These are phyloP conservation scores for Urocyon cinereoargenteus DNA, from an alignment of 2,797 vertebrate species.

Conservation along the genomic window DNA sequence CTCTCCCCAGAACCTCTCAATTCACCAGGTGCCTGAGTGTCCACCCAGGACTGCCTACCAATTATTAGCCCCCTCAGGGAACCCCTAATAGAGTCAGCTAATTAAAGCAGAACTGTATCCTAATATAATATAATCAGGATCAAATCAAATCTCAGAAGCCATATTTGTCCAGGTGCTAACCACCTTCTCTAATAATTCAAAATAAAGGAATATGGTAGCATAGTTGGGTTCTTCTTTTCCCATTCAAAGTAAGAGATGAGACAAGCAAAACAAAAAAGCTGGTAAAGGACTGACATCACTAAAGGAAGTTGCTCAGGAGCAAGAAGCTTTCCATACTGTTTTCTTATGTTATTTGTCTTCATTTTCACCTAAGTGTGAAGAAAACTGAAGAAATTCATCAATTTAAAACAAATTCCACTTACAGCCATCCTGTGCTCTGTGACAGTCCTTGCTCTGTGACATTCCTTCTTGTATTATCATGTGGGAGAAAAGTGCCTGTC, in stretches of 20 bases:
- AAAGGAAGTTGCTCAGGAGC: background rate
- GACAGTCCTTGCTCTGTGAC: background rate
- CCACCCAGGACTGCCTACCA: conserved; percentile 38
- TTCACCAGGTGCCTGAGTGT: conserved; percentile 12
- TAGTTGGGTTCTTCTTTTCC: background rate
- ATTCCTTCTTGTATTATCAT: background rate
- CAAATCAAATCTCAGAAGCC: background rate
- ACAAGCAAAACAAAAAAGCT: background rate
- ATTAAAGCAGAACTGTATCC: background rate
- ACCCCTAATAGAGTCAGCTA: background rate
- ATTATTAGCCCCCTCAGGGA: background rate
- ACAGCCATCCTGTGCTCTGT: background rate
- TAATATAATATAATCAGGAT: background rate
- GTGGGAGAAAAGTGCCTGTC: background rate
- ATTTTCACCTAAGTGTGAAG: background rate
- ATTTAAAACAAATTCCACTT: background rate
- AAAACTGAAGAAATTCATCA: background rate
- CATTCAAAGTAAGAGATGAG: background rate
- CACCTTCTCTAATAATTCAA: conserved; percentile 47
- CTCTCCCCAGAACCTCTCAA: background rate
- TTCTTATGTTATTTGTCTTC: conserved; percentile 19
- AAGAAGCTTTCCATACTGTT: background rate
- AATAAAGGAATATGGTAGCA: background rate
- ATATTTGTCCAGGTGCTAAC: conserved; percentile 44
- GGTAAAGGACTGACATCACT: background rate